phyloP scores from a whole-genome alignment of 1,140 invertebrate species.

The Heliconius hewitsoni region DNA sequence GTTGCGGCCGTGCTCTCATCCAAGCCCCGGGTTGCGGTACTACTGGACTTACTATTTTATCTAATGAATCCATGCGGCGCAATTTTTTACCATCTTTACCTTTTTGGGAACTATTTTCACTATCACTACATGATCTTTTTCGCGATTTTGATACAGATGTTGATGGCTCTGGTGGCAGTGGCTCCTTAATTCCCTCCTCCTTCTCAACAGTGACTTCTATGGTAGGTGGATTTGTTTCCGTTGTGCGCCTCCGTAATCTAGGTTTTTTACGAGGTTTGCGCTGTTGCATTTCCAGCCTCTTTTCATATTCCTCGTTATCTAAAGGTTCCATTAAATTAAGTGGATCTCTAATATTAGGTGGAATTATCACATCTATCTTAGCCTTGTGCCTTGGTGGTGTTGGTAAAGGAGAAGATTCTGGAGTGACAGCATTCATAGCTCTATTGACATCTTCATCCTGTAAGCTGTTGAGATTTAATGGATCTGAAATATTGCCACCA shows the following conservation, averaged over 20 bases:
- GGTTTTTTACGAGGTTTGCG: slow-evolving; percentile 84
- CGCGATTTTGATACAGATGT: slow-evolving; percentile 67
- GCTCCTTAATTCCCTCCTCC: slow-evolving; percentile 64
- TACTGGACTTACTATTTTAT: slow-evolving; percentile 96
- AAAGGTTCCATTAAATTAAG: slow-evolving; percentile 91
- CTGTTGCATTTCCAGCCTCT: slow-evolving; percentile 84
- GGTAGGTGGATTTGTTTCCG: slow-evolving; percentile 73
- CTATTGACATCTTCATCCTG: slow-evolving; percentile 93
- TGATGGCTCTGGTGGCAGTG: slow-evolving; percentile 65
- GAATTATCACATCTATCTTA: slow-evolving; percentile 94
- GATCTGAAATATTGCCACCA: slow-evolving; percentile 97
- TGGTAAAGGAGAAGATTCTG: slow-evolving; percentile 93
- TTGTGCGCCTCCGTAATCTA: slow-evolving; percentile 82
- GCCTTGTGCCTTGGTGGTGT: slow-evolving; percentile 91
- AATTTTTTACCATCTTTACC: slow-evolving; percentile 82
- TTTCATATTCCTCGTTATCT: slow-evolving; percentile 91
- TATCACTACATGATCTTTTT: slow-evolving; percentile 77
- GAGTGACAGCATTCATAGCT: slow-evolving; percentile 93
- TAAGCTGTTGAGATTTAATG: slow-evolving; percentile 95
- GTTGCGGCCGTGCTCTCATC: slow-evolving; percentile 81
- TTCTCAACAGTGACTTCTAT: slow-evolving; percentile 54
- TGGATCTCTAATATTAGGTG: slow-evolving; percentile 95
- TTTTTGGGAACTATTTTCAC: slow-evolving; percentile 73
- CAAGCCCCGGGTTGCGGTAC: slow-evolving; percentile 93
- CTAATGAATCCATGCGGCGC: slow-evolving; percentile 86